phyloP scores from a whole-genome alignment of 2,888 invertebrate species.

The Itoplectis maculator region DNA sequence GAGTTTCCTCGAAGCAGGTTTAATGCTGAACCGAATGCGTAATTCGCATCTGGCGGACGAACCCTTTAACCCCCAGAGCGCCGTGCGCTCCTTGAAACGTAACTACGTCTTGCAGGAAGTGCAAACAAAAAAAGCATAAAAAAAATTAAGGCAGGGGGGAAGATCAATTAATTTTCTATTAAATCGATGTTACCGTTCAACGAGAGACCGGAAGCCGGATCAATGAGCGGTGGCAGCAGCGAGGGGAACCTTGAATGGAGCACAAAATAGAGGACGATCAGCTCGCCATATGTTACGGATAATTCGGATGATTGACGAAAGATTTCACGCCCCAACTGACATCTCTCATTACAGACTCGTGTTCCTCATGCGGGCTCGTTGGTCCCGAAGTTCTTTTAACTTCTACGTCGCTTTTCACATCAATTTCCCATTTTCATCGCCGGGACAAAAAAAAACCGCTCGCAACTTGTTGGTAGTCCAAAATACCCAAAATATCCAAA shows the following conservation, averaged over 20 bases:
- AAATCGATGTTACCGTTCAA: slow-evolving; percentile 18
- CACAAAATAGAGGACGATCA: slow-evolving; percentile 48
- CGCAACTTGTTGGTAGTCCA: neutral
- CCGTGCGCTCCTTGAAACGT: neutral
- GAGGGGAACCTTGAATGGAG: slow-evolving; percentile 28
- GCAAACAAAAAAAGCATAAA: slow-evolving; percentile 10
- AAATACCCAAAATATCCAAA: no score
- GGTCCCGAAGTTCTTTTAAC: neutral
- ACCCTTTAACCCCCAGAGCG: slow-evolving; percentile 60
- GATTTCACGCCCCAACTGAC: slow-evolving; percentile 82
- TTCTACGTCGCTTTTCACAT: neutral
- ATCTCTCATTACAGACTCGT: slow-evolving; percentile 66
- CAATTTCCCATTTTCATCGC: neutral
- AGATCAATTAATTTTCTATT: slow-evolving; percentile 44
- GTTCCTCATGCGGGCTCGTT: neutral
- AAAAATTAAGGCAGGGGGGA: neutral
- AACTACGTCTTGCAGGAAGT: slow-evolving; percentile 46
- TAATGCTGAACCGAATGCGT: slow-evolving; percentile 66
- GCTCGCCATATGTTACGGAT: slow-evolving; percentile 76
- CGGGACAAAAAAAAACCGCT: neutral
- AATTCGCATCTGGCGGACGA: slow-evolving; percentile 63
- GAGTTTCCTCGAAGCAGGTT: slow-evolving; percentile 23
- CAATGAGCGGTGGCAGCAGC: slow-evolving; percentile 3
- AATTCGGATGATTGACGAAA: slow-evolving; percentile 79
- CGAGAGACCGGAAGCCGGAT: slow-evolving; percentile 56